Evolutionary conservation across 2,113 vertebrate species (phyloP), one percentile per base, ranked within the genome.

Genomic region (Chiloscyllium plagiosum): DNA sequence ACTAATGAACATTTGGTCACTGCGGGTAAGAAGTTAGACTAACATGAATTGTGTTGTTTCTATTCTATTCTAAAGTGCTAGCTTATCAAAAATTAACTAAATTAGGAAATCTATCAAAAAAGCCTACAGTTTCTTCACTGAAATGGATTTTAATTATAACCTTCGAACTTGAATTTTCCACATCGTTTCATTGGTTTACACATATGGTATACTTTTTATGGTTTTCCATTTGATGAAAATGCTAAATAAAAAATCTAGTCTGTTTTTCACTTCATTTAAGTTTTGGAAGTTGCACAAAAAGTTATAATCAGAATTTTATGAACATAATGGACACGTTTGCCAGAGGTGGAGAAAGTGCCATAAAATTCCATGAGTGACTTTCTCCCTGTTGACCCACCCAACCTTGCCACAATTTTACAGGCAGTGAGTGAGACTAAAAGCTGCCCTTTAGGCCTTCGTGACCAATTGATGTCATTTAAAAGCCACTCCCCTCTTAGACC

Each of bases 1-100:
- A 6, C 98, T 99, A 96, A 98, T 99, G 98, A 99, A 99, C 97
- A 98, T 99, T 97, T 99, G 99, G 99, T 99, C 99, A 86, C 97
- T 99, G 94, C 97, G 98, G 98, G 99, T 99, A 97, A 98, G 98
- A 68, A 68, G 87, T 83, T 87, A 78, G 50, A 70, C 15, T 13
- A 17, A 20, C 17, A 22, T 50, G 26, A 10, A 1, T 76, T 83
- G 50, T 83, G 10, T 33, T 61, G 50, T 47, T 95, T 80, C 47
- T 26, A 52, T 95, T 80, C 47, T 26, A 52, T 2, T 56, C 20
- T 85, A 47, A 85, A 85, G 47, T 89, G 47, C 29, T 56, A 78
- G 13, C 78, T 20, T 37, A 95, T 19, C 70, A 56, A 83, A 80
- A 83, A 52, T 8, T 15, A 2, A 50, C 22, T 17, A n/a, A 47